Base-by-base conservation (phyloP, 2,888 invertebrate species). In the Apodemia arnacis region DNA sequence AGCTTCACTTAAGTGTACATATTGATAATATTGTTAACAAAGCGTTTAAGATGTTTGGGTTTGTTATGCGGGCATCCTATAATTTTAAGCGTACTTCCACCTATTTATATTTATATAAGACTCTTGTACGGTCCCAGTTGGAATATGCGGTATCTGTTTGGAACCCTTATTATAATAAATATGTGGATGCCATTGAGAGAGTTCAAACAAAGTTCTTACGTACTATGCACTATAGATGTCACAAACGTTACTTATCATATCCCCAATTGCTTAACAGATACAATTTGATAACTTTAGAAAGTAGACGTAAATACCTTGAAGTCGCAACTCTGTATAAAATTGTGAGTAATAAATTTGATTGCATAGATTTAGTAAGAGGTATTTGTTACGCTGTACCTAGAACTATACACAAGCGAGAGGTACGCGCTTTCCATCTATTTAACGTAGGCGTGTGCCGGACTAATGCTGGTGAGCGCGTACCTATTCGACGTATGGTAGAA, bases 111-210 rank as follows among this genome's bases (percentile, higher is more conserved):
- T 7, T 80, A 1, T 72, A 41, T 72, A 72, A 31, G 18, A 49
- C 72, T 5, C 54, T 72, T 10, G 44, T 80, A 15, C 80, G 72
- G 3, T 73, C 72, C 1, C 38, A n/a, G 27, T 10, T 80, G 8
- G 31, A 70, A 34, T 27, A 72, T 11, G 80, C 70, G 11, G 27
- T 72, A 15, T 54, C 70, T 63, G 69, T 41, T n/a, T 24, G 38
- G 66, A 79, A 59, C 10, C 76, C 76, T 31, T 77, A 10, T 31
- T 59, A 77, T n/a, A 80, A 70, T 75, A 87, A 63, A 34, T 84
- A 54, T 63, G 34, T 24, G 7, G 69, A 84, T 13, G 24, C 21
- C 72, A 74, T 72, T 21, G 79, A 21, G 38, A 34, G n/a, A 21
- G 66, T 38, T n/a, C 66, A 78, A 38, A 63, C 6, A 21, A 59